Evolutionary conservation across 2,113 vertebrate species (phyloP).

Genomic region (Dromas ardeola): DNA sequence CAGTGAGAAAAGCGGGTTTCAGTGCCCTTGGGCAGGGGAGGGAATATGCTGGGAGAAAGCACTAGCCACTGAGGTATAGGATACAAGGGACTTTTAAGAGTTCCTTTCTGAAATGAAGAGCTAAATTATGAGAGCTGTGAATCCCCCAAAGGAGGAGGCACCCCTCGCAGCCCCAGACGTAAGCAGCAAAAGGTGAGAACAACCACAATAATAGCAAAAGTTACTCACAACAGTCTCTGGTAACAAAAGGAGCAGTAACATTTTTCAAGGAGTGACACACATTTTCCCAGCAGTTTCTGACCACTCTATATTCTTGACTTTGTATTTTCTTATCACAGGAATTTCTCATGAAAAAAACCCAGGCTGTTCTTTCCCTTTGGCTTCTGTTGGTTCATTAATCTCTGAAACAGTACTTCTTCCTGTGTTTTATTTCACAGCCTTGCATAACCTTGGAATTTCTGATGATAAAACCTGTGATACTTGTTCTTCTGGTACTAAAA

Average conservation of each 20-base stretch:
- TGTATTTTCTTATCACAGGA: background rate
- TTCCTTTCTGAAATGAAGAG: background rate
- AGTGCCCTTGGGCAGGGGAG: background rate
- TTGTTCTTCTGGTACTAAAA: conserved; percentile 2
- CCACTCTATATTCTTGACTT: background rate
- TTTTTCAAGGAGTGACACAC: background rate
- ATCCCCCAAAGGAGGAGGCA: background rate
- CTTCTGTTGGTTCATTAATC: background rate
- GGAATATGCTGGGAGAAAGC: background rate
- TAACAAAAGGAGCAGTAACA: background rate
- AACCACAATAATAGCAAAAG: background rate
- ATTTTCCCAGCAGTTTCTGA: background rate
- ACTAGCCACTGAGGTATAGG: background rate
- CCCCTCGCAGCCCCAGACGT: background rate
- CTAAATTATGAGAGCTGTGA: background rate
- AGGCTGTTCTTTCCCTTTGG: background rate
- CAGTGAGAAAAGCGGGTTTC: background rate
- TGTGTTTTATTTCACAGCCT: background rate
- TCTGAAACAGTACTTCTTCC: background rate
- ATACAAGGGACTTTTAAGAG: background rate
- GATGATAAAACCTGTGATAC: conserved; percentile 6
- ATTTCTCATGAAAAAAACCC: background rate
- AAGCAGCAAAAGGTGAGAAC: background rate
- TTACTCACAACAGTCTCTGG: background rate
- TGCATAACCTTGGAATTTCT: background rate